These are phyloP conservation scores for Grammatotria lemairii DNA, from an alignment of 2,113 vertebrate species.

Conservation along the genomic window DNA sequence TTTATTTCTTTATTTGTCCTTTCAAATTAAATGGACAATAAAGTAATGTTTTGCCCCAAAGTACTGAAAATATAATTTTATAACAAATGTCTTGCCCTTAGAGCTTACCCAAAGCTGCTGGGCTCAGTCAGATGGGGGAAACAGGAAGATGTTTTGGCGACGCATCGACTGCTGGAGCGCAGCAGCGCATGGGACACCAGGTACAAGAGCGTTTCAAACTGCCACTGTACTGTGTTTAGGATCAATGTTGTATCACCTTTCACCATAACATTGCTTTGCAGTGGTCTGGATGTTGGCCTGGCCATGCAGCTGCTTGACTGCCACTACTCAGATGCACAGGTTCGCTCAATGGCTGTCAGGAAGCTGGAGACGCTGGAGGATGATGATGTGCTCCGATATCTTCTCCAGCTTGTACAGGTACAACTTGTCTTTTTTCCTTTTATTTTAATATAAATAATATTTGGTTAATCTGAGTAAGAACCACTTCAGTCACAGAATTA, in stretches of 20 bases:
- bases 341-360: constrained; percentile 90
- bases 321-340: constrained; percentile 91
- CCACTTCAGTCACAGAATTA: neutral
- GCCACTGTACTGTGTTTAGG: neutral
- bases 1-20: neutral
- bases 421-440: neutral
- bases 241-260: neutral
- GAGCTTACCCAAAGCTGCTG: constrained; percentile 93
- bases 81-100: neutral
- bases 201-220: neutral
- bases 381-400: constrained; percentile 91
- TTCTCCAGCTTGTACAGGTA: constrained; percentile 96
- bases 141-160: constrained; percentile 87
- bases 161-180: constrained; percentile 84
- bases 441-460: neutral
- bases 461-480: neutral
- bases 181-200: constrained; percentile 84
- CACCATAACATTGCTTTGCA: constrained; percentile 9
- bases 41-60: neutral
- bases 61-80: neutral
- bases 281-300: constrained; percentile 86
- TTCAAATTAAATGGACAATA: neutral
- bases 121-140: constrained; percentile 93
- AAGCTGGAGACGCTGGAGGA: constrained; percentile 92
- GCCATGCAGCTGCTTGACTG: constrained; percentile 96